Base-by-base conservation (phyloP, 2,113 vertebrate genomes). In the Nothobranchius furzeri region DNA sequence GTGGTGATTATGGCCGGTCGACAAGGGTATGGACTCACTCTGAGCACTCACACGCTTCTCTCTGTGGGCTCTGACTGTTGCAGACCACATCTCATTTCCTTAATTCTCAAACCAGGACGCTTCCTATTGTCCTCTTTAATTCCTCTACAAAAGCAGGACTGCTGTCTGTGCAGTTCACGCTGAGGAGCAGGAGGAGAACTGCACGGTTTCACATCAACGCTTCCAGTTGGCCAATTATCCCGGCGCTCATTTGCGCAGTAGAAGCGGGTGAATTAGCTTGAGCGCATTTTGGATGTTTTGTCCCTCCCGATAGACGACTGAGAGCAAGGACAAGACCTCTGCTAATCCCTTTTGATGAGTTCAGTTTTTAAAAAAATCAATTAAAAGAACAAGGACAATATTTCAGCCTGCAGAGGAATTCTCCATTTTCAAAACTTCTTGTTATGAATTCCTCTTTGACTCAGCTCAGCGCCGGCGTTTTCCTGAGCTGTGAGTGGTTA, bases 51-150 rank as follows among this genome's bases (percentile, higher is more conserved):
- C 54, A 70, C 70, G 70, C 75, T 35, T 88, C 79, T 78, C 68
- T 79, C 59, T 64, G 77, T 79, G 63, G 69, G 62, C 45, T 49
- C 85, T 85, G 85, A 87, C 90, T 87, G 83, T 81, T 63, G 60
- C 54, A 69, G 71, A 81, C 81, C 65, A 75, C 79, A 82, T 74
- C 79, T 81, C 73, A 83, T 79, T 85, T 70, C 56, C 52, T 76
- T 79, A 65, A 87, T 84, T 81, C 75, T 80, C 75, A 68, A 81
- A 87, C 70, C 68, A 63, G 67, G 64, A 52, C 62, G 25, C 81
- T 85, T 81, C 57, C 49, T 65, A 48, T 73, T 79, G 68, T 69
- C 48, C 59, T 68, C 53, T 75, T 87, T 88, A 79, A 81, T 71
- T 67, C 46, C 56, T 57, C 77, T 68, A 87, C 67, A 75, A 79